Evolutionary conservation across 2,797 vertebrate genomes (phyloP), one percentile per base, ranked within the genome.

Genomic region (Spinus olivaceus): DNA sequence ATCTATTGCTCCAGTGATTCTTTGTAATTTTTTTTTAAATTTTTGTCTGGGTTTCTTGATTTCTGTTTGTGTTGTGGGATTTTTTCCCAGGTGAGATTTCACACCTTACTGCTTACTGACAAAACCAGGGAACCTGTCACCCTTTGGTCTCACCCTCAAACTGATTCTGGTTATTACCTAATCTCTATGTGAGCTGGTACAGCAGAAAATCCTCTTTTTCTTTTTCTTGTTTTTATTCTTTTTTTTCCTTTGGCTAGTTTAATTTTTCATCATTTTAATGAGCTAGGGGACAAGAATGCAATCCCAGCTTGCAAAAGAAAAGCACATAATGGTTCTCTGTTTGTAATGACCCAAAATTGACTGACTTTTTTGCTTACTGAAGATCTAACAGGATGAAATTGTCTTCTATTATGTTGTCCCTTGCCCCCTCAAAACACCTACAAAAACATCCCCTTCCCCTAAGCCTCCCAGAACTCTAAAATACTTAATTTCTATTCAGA

Each of bases 381-480:
- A 51, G 15, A n/a, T 44, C 28, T 5, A 72, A 22, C 4, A 51
- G 30, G 32, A 8, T 70, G 35, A 81, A 81, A 73, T 80, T 54
- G 1, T 49, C 10, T 63, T 33, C 39, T 30, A 17, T 30, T 71
- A 10, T 18, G 9, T 27, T 69, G 22, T 17, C 4, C 5, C 24
- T 5, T n/a, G 50, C 23, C 15, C 16, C 7, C 11, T 30, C 8
- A 70, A 86, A 41, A 24, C 37, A 25, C 2, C 2, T 35, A 27
- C 7, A 37, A 41, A 50, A 64, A 19, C 0, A 63, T 22, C 0
- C 6, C 2, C 28, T 17, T 51, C 9, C 20, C 30, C 39, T 25
- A 39, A 39, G 22, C 30, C 22, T 19, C 30, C 3, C 6, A 46
- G 9, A 73, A 10, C 4, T 44, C 6, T 47, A n/a, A 66, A 46